Evolutionary conservation across 2,888 invertebrate genomes (phyloP), one percentile per base, ranked within the genome.

Genomic region (Apodemia duryi): DNA sequence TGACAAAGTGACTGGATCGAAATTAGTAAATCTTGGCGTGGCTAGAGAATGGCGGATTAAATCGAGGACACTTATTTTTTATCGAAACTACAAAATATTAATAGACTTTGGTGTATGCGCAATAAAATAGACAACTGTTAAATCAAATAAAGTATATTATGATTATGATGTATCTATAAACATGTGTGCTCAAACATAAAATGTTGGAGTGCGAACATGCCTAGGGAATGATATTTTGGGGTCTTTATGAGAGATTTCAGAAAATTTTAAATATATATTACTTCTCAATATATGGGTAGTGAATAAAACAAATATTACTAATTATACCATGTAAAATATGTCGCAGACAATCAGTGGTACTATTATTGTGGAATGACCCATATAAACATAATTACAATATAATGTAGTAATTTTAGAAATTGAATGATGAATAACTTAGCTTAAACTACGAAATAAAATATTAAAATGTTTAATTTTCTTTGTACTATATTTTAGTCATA

Each of bases 1-100:
- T 51, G 51, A 51, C 51, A 51, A 51, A 51, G 51, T 51, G 51
- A 51, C 51, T 51, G 51, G 51, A 51, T 51, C 51, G n/a, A n/a
- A n/a, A n/a, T n/a, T n/a, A n/a, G n/a, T n/a, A n/a, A n/a, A n/a
- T n/a, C n/a, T n/a, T n/a, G n/a, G n/a, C n/a, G n/a, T 51, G 51
- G 51, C 51, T 51, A 51, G 51, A 21, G 51, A 51, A 51, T 51
- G 51, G 21, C 51, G 51, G 7, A 51, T 21, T 51, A 51, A 51
- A 51, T n/a, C 51, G 51, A 51, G 51, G 51, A 51, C 51, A 51
- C 51, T 51, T 51, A 51, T 51, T 51, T 51, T 51, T 51, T 21
- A 51, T 51, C 7, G 10, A 51, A 51, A 51, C 51, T 51, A 21
- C 51, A 51, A 51, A 51, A 51, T 51, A 51, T 51, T 7, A 51